Percentiles rank a stretch among this genome's conserved stretches.
Evolutionary conservation across 2,888 invertebrate genomes (phyloP).

Genomic region (Malacosoma neustria): DNA sequence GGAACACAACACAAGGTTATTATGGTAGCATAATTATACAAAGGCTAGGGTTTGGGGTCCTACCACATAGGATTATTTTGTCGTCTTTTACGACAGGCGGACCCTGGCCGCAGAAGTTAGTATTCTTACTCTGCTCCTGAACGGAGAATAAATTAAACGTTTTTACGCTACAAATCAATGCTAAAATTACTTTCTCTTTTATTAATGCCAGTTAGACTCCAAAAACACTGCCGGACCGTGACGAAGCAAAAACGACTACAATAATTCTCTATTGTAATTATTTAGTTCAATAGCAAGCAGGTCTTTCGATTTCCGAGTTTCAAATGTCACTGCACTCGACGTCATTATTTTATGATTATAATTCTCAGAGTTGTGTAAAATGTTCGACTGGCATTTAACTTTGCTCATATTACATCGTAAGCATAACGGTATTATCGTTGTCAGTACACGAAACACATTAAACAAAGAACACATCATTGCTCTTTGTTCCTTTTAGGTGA

Average conservation of each 20-base stretch:
- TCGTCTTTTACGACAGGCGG: too few relatives aligned
- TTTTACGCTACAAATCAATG: conserved; percentile 5
- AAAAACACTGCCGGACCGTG: conserved; percentile 30
- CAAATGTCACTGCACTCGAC: conserved; percentile 14
- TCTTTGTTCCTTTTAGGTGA: neutral
- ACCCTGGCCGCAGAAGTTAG: too few relatives aligned
- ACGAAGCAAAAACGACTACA: conserved; percentile 32
- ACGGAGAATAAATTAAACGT: too few relatives aligned
- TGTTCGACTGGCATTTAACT: conserved; percentile 17
- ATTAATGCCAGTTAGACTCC: conserved; percentile 28
- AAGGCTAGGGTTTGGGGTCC: too few relatives aligned
- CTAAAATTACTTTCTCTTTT: conserved; percentile 34
- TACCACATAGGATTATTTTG: too few relatives aligned
- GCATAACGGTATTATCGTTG: neutral
- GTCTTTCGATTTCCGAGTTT: conserved; percentile 12
- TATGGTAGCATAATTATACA: too few relatives aligned
- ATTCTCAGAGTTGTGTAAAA: conserved; percentile 10
- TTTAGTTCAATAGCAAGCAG: conserved; percentile 19
- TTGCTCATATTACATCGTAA: neutral
- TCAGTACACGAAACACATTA: neutral
- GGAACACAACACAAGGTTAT: too few relatives aligned
- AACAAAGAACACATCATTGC: neutral
- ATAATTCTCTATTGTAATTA: conserved; percentile 31
- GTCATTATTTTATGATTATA: conserved; percentile 12
- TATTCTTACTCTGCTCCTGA: too few relatives aligned